Evolutionary conservation across 2,888 invertebrate species (phyloP), one percentile per base, ranked within the genome.

Genomic region (Phorcus lineatus): DNA sequence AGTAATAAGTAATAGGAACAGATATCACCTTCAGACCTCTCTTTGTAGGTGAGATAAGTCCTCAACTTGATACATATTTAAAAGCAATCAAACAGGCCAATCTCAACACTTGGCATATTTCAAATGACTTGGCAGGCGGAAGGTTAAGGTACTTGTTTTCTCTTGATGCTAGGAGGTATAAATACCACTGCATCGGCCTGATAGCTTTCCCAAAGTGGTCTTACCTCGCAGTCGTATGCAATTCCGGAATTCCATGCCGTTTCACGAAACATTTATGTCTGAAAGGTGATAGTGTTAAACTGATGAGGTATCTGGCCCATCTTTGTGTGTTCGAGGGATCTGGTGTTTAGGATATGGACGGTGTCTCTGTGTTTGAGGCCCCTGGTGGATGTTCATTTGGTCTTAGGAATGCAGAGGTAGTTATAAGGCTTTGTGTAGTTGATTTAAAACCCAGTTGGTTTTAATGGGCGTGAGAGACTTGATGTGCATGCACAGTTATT

Each of bases 221-320:
- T 62, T 28, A 24, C 28, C 22, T 24, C 24, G 24, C 17, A 16
- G 62, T 13, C 24, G 28, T 62, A 11, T 6, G 22, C 28, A 24
- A 24, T 62, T 16, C 62, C 24, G 28, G 62, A 62, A 62, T 62
- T 24, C 28, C 28, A 24, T 62, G 62, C 62, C 62, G 28, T 62
- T 17, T 62, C 28, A 24, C 28, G 28, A 13, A 62, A 28, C 28
- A 28, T 62, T 62, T 62, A 62, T 62, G 22, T 28, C 62, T 62
- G 62, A 62, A 62, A 62, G 62, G 62, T 28, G 62, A 62, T 62
- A 62, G 24, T 62, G 28, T 62, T 62, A 24, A 62, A 62, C 47
- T 47, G 47, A 47, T 47, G 47, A 47, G 47, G 47, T 47, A 47
- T 47, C 47, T 47, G 47, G 11, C 47, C 13, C 47, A 47, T 3